Evolutionary conservation across 1,140 invertebrate species (phyloP), one percentile per base, ranked within the genome.

Genomic region (Drosophila yakuba): DNA sequence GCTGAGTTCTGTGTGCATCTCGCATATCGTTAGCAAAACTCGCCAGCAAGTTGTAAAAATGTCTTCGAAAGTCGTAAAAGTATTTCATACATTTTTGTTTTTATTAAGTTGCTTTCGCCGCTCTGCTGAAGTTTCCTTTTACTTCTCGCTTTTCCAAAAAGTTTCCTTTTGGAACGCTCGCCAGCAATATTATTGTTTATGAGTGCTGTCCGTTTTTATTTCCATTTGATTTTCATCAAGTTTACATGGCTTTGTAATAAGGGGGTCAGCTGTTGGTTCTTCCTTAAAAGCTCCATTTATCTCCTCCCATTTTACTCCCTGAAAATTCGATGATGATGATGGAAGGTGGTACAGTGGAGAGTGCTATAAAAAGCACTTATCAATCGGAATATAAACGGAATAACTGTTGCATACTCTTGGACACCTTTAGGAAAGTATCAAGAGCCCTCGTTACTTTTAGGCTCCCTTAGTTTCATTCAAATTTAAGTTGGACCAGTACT

Each of bases 1-100:
- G 11, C 51, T 45, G 8, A n/a, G n/a, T 28, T 51, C 28, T 50
- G 35, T 62, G 58, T 82, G 81, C 77, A 80, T 85, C 83, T 83
- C 85, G 80, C 85, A 89, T 90, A 90, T 89, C 85, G 85, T 89
- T 89, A 90, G 84, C 78, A 74, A 90, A 86, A 89, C 58, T 90
- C 81, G 77, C 69, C 67, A 80, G 85, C 73, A 83, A 89, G 85
- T 74, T 83, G 83, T 90, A 90, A 89, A 90, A 90, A 88, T 91
- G 88, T 90, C 83, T 88, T 90, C 83, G 85, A 88, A 88, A 91
- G 75, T 90, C 88, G 88, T 88, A 91, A 91, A 91, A 91, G 86
- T 89, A 90, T 89, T 89, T 89, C 84, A 89, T 89, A 86, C 84
- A 89, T 89, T 89, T 88, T 84, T 77, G 76, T 84, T 89, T 88